phyloP scores from a whole-genome alignment of 1,140 invertebrate species.

The Marisa cornuarietis region DNA sequence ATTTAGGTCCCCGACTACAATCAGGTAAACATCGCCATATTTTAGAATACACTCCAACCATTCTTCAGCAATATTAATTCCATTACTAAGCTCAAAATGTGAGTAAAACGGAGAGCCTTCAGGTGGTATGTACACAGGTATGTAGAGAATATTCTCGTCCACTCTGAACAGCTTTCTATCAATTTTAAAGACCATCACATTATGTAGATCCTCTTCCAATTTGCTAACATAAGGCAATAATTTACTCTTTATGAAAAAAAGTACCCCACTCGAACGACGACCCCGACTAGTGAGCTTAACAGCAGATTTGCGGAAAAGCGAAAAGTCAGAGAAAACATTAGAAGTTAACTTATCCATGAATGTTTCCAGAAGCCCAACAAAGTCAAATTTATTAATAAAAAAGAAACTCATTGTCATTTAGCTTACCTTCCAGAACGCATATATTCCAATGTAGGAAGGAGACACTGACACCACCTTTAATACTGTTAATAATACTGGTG shows the following conservation, averaged over 20 bases:
- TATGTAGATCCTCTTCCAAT: too few relatives aligned
- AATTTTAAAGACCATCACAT: background rate
- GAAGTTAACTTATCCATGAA: background rate
- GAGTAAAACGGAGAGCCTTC: constrained; percentile 6
- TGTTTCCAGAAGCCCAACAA: constrained; percentile 3
- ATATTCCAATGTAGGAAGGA: background rate
- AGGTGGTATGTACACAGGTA: background rate
- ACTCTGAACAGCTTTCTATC: background rate
- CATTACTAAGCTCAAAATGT: constrained; percentile 6
- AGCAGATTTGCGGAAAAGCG: constrained; percentile 1
- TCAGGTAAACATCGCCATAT: background rate
- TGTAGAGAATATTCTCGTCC: background rate
- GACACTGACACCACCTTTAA: too few relatives aligned
- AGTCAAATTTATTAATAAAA: background rate
- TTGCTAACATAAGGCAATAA: constrained; percentile 2
- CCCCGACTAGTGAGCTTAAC: background rate
- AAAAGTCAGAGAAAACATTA: background rate
- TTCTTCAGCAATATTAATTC: constrained; percentile 7
- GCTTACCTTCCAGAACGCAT: background rate
- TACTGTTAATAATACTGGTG: too few relatives aligned
- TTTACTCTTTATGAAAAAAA: constrained; percentile 6
- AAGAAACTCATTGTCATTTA: background rate
- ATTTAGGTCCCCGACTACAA: background rate
- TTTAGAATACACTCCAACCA: background rate
- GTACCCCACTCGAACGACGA: background rate